Evolutionary conservation across 2,888 invertebrate genomes (phyloP).

Genomic region (Margaritifera margaritifera): DNA sequence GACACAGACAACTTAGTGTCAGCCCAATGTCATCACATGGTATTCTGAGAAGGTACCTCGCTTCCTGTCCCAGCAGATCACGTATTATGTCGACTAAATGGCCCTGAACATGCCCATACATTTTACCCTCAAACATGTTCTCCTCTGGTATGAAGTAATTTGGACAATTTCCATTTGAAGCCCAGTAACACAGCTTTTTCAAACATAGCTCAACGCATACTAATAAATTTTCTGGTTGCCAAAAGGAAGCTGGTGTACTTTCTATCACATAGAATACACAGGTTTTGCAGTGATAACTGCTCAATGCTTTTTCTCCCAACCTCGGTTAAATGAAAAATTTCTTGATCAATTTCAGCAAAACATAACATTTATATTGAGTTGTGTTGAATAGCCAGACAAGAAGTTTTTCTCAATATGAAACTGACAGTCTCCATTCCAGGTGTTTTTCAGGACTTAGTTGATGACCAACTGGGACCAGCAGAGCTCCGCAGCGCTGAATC

Average conservation of each 20-base stretch:
- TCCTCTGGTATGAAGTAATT: constrained; percentile 9
- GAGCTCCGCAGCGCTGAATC: background rate
- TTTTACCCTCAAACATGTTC: constrained; percentile 1
- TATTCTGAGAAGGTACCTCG: no score
- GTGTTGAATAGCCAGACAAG: background rate
- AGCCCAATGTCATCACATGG: no score
- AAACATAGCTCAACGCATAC: constrained; percentile 1
- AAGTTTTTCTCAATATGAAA: constrained; percentile 1
- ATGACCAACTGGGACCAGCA: constrained; percentile 3
- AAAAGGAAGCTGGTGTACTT: background rate
- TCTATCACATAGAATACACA: constrained; percentile 6
- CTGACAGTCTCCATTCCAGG: constrained; percentile 5
- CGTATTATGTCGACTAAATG: no score
- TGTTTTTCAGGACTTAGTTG: background rate
- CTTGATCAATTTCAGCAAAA: constrained; percentile 5
- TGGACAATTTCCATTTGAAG: background rate
- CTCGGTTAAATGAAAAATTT: background rate
- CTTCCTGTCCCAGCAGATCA: no score
- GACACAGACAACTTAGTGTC: no score
- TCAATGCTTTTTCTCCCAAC: background rate
- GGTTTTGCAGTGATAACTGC: constrained; percentile 2
- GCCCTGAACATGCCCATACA: no score
- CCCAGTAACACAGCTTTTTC: background rate
- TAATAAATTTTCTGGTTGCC: constrained; percentile 1
- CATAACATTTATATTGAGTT: constrained; percentile 6